Conservation (phyloP, 2,113 vertebrate species). For the Andinoacara biseriatus region DNA sequence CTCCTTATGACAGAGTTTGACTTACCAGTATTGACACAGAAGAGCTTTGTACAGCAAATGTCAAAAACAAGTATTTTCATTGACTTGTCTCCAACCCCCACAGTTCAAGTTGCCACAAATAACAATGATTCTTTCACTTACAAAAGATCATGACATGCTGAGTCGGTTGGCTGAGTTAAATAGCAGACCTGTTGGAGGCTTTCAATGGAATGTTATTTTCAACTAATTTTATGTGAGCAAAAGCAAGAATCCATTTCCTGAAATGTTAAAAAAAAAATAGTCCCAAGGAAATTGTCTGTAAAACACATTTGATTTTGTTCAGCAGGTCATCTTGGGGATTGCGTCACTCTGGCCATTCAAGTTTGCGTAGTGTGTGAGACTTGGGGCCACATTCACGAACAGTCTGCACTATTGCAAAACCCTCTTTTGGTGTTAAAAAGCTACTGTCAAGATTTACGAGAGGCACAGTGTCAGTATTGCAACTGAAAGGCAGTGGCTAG, state of each 20-base stretch:
- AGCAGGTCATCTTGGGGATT: neutral
- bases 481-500: constrained; percentile 7
- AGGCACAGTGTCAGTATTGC: neutral
- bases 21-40: constrained; percentile 30
- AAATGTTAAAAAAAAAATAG: neutral
- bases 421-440: neutral
- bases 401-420: too few relatives aligned
- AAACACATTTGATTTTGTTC: neutral
- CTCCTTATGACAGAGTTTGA: constrained; percentile 30
- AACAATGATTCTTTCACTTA: constrained; percentile 48
- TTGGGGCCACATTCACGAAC: neutral
- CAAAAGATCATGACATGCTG: constrained; percentile 31
- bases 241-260: constrained; percentile 5
- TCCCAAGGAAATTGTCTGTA: neutral
- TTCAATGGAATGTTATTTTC: constrained; percentile 21
- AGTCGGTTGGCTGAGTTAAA: constrained; percentile 38
- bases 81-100: constrained; percentile 30
- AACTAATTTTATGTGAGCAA: constrained; percentile 5
- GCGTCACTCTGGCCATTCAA: neutral
- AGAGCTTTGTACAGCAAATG: constrained; percentile 54
- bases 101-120: constrained; percentile 34
- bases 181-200: constrained; percentile 45
- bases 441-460: neutral
- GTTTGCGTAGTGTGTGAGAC: neutral
- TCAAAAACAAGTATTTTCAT: constrained; percentile 47